Conservation (phyloP, 2,888 invertebrate genomes). For the Ctena decussata region DNA sequence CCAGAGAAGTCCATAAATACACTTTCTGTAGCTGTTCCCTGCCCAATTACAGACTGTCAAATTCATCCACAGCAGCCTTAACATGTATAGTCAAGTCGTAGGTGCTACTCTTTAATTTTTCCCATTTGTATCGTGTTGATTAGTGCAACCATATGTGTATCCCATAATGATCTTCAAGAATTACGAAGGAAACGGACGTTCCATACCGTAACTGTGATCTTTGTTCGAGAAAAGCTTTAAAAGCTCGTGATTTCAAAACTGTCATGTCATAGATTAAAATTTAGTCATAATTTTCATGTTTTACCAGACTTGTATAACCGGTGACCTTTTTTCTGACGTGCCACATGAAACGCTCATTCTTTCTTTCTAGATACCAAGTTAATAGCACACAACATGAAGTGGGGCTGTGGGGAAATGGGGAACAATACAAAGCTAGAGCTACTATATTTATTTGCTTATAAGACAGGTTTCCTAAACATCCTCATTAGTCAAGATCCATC, state of each 20-base stretch:
- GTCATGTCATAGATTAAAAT: background rate
- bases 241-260: background rate
- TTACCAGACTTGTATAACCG: background rate
- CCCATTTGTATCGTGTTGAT: background rate
- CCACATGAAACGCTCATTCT: constrained; percentile 13
- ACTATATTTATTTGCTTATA: too few species aligned
- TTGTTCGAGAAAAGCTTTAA: background rate
- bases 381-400: too few species aligned
- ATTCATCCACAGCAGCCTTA: background rate
- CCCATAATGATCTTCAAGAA: background rate
- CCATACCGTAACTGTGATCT: background rate
- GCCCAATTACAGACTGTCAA: too few species aligned
- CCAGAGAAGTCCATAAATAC: too few species aligned
- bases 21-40: too few species aligned
- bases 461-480: too few species aligned
- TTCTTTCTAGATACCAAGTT: too few species aligned
- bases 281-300: background rate
- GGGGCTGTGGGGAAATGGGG: too few species aligned
- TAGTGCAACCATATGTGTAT: background rate
- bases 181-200: background rate
- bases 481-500: too few species aligned
- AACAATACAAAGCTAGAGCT: too few species aligned
- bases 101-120: background rate
- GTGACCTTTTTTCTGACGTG: background rate
- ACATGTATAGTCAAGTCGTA: background rate